Conservation (phyloP, 1,140 invertebrate genomes). For the Heliothis virescens region DNA sequence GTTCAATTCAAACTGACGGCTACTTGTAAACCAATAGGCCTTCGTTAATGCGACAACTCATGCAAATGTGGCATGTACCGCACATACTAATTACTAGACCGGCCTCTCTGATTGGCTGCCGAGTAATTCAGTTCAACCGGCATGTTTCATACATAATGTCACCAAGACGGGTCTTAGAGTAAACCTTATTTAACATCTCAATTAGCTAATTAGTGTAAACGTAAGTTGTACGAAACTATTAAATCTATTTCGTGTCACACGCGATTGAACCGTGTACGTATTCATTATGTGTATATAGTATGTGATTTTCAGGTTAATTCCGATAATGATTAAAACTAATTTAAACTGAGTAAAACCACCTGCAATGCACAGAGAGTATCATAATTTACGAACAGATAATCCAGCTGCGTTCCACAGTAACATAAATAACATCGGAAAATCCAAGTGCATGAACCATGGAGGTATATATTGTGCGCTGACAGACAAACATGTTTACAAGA, state of each 20-base stretch:
- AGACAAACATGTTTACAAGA: slow-evolving; percentile 74
- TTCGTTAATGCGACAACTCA: slow-evolving; percentile 24
- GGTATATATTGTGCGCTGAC: slow-evolving; percentile 35
- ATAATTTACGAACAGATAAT: slow-evolving; percentile 25
- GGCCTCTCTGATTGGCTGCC: slow-evolving; percentile 48
- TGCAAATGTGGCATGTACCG: slow-evolving; percentile 52
- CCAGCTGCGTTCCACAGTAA: slow-evolving; percentile 5
- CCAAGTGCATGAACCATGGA: slow-evolving; percentile 17
- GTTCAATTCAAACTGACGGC: not conserved
- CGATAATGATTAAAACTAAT: slow-evolving; percentile 10
- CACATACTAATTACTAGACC: slow-evolving; percentile 47
- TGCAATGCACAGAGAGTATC: not conserved
- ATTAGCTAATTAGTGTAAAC: not conserved
- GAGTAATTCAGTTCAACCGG: slow-evolving; percentile 47
- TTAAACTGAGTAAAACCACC: slow-evolving; percentile 30
- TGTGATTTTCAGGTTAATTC: slow-evolving; percentile 11
- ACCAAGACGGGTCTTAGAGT: not conserved
- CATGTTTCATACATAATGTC: slow-evolving; percentile 42
- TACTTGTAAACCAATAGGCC: slow-evolving; percentile 14
- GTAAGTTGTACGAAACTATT: not conserved
- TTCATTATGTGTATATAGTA: not conserved
- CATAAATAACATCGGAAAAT: slow-evolving; percentile 35
- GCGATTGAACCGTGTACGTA: too few species aligned
- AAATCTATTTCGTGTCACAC: too few species aligned
- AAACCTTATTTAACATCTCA: slow-evolving; percentile 46